A percentile compares a stretch with the other conserved stretches of the same genome.
These are phyloP conservation scores for Unio pictorum DNA, from an alignment of 2,888 invertebrate genomes.

Conservation along the genomic window DNA sequence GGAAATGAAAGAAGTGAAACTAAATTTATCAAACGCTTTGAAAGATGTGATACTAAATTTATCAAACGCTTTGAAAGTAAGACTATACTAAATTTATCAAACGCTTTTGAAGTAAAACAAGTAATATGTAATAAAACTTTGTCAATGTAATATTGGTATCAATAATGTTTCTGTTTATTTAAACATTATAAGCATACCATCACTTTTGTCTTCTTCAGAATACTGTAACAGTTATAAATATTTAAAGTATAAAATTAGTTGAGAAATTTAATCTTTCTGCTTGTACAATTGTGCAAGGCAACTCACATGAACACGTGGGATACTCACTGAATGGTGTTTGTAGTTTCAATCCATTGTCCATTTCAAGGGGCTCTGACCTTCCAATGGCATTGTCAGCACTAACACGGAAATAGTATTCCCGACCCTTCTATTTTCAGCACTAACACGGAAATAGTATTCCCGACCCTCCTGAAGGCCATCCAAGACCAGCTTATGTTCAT, in stretches of 20 bases:
- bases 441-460: conserved; percentile 89
- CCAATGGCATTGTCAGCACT: conserved; percentile 90
- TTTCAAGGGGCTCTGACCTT: conserved; percentile 79
- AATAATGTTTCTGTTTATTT: no score
- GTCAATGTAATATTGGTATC: no score
- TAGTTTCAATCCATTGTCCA: conserved; percentile 51
- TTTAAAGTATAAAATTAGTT: neutral
- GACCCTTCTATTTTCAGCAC: conserved; percentile 87
- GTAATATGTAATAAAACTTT: no score
- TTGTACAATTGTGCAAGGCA: no score
- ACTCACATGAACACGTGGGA: neutral
- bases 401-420: conserved; percentile 89
- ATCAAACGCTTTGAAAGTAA: no score
- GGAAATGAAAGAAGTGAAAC: no score
- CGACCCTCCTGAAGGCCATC: conserved; percentile 82
- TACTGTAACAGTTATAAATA: neutral
- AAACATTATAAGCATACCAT: no score
- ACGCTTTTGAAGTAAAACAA: no score
- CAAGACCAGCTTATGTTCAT: conserved; percentile 41
- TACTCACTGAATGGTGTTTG: conserved; percentile 63
- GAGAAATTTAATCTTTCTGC: no score
- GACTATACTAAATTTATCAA: no score
- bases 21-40: no score
- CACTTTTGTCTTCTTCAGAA: neutral
- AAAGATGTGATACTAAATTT: no score